Evolutionary conservation across 1,140 invertebrate species (phyloP), one percentile per base, ranked within the genome.

Genomic region (Lepidostoma basale): DNA sequence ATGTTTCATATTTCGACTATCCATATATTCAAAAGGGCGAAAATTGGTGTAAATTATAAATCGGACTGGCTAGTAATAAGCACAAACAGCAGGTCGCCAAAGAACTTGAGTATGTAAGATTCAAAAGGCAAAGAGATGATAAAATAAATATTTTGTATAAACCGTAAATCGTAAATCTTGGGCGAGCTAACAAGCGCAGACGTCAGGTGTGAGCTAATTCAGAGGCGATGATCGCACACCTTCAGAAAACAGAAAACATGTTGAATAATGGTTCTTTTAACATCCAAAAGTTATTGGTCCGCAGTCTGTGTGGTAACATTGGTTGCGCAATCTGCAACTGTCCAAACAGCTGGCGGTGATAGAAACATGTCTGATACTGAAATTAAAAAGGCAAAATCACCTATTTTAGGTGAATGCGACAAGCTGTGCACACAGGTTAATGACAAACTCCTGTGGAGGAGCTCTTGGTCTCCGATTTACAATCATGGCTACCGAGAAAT

Each of bases 251-350:
- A 20, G 22, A 20, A 47, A 10, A 40, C 39, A 2, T 5, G 18
- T n/a, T 4, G 39, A 20, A 9, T 47, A 20, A 47, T 47, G 6
- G 16, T 16, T 47, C 23, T 47, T 45, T 47, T 23, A 9, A 20
- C 14, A 33, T 33, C 6, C 52, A 30, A 56, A 28, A 49, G 45
- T 49, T 18, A 49, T 49, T 56, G 52, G 52, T 36, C 28, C 52
- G 14, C 6, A 28, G 18, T n/a, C n/a, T n/a, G n/a, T 28, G 16
- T 33, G 16, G 26, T 36, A 18, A 33, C 28, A 36, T 56, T 56
- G n/a, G 16, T 56, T 56, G 52, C 52, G 52, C 36, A 56, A 56
- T 56, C 36, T 56, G 9, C 52, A 56, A n/a, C 52, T 56, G 52
- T 33, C 25, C 16, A 56, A 56, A 56, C 52, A 56, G 52, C 4